Percentiles rank a stretch among this genome's conserved stretches.
phyloP scores from a whole-genome alignment of 2,113 vertebrate genomes.

The Heterochromis multidens region DNA sequence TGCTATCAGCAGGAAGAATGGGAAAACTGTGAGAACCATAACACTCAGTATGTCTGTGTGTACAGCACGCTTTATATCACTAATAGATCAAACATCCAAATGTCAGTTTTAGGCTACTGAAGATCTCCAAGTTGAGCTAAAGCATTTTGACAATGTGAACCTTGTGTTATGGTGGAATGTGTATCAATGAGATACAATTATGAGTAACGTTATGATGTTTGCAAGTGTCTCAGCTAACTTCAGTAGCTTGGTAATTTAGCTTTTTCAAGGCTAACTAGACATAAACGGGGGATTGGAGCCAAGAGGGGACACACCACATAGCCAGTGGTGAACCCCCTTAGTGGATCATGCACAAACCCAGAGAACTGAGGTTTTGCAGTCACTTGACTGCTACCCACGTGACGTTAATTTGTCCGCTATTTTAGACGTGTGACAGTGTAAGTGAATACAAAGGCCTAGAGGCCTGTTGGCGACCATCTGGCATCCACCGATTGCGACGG shows the following conservation, averaged over 20 bases:
- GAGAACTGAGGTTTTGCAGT: not conserved
- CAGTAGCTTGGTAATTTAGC: not conserved
- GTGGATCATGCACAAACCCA: not conserved
- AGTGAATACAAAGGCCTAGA: too few species aligned
- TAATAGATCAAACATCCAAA: not conserved
- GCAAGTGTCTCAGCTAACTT: not conserved
- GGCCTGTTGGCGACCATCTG: too few species aligned
- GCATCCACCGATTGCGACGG: too few species aligned
- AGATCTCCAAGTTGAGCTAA: not conserved
- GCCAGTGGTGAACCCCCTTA: not conserved
- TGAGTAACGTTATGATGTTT: not conserved
- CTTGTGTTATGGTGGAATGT: not conserved
- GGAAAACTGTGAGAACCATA: accelerated
- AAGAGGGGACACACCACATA: not conserved
- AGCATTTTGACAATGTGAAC: not conserved
- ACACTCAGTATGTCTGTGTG: not conserved
- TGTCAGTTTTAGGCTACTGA: not conserved
- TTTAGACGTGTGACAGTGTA: not conserved
- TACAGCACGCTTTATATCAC: not conserved
- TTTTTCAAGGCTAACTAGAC: not conserved
- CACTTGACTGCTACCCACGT: not conserved
- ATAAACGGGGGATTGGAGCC: not conserved
- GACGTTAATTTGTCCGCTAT: not conserved
- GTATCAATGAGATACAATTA: not conserved
- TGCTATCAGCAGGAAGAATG: not conserved